A percentile compares a stretch with the other conserved stretches of the same genome.
Conservation (phyloP, 2,797 vertebrate genomes). For the Protonibea diacanthus region DNA sequence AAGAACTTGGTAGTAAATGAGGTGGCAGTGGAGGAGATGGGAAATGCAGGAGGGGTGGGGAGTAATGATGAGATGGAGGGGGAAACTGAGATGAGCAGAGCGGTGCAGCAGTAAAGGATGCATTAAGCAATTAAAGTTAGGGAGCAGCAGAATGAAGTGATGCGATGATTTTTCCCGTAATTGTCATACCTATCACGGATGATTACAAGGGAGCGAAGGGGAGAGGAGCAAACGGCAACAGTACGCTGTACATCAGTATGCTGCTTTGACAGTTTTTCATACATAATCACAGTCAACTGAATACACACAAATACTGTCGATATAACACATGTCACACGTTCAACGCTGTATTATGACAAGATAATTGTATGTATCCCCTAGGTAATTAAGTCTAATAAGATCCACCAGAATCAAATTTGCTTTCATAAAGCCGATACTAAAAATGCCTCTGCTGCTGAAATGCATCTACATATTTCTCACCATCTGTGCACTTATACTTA, state of each 20-base stretch:
- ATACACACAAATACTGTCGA: constrained; percentile 48
- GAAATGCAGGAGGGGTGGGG: constrained; percentile 46
- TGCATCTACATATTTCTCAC: constrained; percentile 62
- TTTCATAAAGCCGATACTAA: constrained; percentile 39
- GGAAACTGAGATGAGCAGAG: constrained; percentile 37
- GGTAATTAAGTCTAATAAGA: constrained; percentile 69
- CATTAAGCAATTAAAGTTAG: constrained; percentile 92
- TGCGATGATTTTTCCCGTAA: constrained; percentile 87
- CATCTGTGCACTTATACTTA: constrained; percentile 59
- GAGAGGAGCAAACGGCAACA: constrained; percentile 78
- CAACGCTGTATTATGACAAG: constrained; percentile 59
- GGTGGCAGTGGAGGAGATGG: constrained; percentile 63
- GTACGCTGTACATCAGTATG: constrained; percentile 85
- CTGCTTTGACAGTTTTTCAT: constrained; percentile 78
- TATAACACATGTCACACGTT: constrained; percentile 55
- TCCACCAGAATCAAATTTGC: constrained; percentile 58
- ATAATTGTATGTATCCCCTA: constrained; percentile 66
- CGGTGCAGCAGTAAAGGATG: constrained; percentile 78
- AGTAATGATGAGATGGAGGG: constrained; percentile 56
- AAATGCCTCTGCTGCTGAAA: constrained; percentile 51
- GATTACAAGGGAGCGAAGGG: constrained; percentile 86
- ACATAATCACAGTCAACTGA: constrained; percentile 61
- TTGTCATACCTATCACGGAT: constrained; percentile 90
- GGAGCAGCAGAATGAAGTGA: constrained; percentile 86
- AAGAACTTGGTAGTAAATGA: constrained; percentile 70